A percentile compares a stretch with the other conserved stretches of the same genome.
phyloP scores from a whole-genome alignment of 2,797 vertebrate species.

The Oophaga sylvatica region DNA sequence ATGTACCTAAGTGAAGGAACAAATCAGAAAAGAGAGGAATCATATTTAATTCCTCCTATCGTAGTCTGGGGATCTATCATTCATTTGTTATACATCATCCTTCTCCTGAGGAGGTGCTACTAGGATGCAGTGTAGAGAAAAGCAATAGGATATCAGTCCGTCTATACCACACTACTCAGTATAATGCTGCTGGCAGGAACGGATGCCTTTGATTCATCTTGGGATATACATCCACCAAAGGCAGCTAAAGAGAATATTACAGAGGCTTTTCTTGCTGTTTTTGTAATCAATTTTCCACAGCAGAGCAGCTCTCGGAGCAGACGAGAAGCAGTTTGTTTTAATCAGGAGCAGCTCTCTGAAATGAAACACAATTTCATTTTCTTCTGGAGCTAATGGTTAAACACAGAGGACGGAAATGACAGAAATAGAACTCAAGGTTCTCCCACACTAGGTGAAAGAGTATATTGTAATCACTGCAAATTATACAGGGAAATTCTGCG shows the following conservation, averaged over 20 bases:
- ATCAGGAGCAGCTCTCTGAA: conserved; percentile 3
- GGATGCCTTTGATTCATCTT: conserved; percentile 42
- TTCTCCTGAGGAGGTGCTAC: conserved; percentile 51
- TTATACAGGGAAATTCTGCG: background rate
- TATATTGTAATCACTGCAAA: conserved; percentile 2
- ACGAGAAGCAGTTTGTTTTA: conserved; percentile 8
- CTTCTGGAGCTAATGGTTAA: background rate
- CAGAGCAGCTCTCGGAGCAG: background rate
- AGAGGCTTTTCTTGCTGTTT: conserved; percentile 35
- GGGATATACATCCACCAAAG: conserved; percentile 45
- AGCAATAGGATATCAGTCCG: conserved; percentile 36
- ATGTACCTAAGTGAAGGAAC: conserved; percentile 58
- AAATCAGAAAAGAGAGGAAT: conserved; percentile 55
- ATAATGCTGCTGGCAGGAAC: conserved; percentile 48
- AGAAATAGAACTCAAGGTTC: conserved; percentile 14
- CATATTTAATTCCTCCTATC: conserved; percentile 59
- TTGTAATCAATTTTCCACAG: conserved; percentile 35
- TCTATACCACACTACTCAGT: conserved; percentile 23
- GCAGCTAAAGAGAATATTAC: conserved; percentile 48
- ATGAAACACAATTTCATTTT: background rate
- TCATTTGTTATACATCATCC: conserved; percentile 54
- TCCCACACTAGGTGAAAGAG: background rate
- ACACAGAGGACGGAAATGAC: background rate
- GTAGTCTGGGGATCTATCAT: conserved; percentile 57
- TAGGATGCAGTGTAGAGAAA: conserved; percentile 31